Base-by-base conservation (phyloP, 2,797 vertebrate species). In the Anguilla marmorata region DNA sequence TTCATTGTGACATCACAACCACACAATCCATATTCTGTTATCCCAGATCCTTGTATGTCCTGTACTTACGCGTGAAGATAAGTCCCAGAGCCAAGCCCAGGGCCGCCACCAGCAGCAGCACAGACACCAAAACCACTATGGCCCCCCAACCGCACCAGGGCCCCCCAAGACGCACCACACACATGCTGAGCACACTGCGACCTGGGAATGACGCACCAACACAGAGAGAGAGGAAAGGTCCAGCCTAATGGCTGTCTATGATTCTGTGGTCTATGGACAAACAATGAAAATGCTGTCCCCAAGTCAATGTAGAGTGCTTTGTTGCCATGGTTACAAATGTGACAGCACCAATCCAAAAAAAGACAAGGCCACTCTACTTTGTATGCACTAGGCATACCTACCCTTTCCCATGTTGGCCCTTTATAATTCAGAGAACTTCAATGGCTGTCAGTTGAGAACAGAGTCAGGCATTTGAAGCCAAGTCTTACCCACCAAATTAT, bases 1-100 rank as follows among this genome's bases (percentile, higher is more conserved):
- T n/a, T 24, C 4, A 66, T 66, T 66, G n/a, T 66, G 21, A n/a
- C 21, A 24, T 66, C 60, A 66, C 8, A 9, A 24, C 60, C 60
- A 66, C 3, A 66, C 21, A 7, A n/a, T 66, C 60, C 60, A n/a
- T 66, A n/a, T 66, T 66, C 0, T 66, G n/a, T 66, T 66, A n/a
- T 56, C 54, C 54, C 54, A 56, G 54, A 12, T 56, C 54, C 54
- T 14, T 60, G 56, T 12, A 72, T 1, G 33, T n/a, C 50, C 19
- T 85, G 80, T 48, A 93, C 96, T 95, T 90, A 96, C 96, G 94
- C 86, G 92, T 94, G 41, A 96, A 93, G 86, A 95, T 92, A 88
- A 96, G 93, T 37, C 92, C 92, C 86, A 97, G 91, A 0, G 89
- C 91, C 86, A 96, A 89, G 69, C 94, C 94, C 0, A 97, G 54